These are phyloP conservation scores for Barbus barbus DNA, from an alignment of 2,113 vertebrate species.

Conservation along the genomic window DNA sequence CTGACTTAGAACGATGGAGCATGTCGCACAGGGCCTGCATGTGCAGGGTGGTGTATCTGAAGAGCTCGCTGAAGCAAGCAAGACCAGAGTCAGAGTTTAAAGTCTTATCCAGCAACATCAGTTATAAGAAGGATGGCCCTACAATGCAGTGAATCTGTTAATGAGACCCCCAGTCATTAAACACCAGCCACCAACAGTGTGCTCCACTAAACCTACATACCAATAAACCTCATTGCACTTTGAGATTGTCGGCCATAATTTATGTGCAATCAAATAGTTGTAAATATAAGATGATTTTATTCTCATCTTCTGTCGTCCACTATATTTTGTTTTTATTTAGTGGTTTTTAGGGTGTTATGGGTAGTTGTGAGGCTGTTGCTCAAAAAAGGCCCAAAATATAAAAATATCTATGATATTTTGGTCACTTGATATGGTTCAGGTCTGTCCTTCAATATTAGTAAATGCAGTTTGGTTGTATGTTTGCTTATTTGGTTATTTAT, in stretches of 20 bases:
- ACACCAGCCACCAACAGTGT: constrained; percentile 20
- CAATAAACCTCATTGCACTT: constrained; percentile 18
- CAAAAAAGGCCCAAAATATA: too few relatives aligned
- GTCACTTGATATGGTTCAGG: too few relatives aligned
- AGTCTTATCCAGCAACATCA: constrained; percentile 49
- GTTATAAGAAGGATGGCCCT: constrained; percentile 28
- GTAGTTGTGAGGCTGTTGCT: not conserved
- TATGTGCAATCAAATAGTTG: not conserved
- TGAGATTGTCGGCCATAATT: not conserved
- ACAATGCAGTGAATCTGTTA: constrained; percentile 38
- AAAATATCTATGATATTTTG: too few relatives aligned
- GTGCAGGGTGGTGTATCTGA: constrained; percentile 43
- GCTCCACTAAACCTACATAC: not conserved
- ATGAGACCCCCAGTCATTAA: constrained; percentile 46
- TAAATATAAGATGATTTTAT: not conserved
- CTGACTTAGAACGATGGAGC: not conserved
- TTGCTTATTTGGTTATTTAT: too few relatives aligned
- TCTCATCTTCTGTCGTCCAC: not conserved
- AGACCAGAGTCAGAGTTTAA: constrained; percentile 43
- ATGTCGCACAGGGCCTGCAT: not conserved
- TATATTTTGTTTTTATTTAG: not conserved
- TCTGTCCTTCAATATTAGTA: too few relatives aligned
- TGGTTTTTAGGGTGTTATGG: not conserved
- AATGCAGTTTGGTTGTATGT: too few relatives aligned
- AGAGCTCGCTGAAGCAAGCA: constrained; percentile 45